Base-by-base conservation (phyloP, 2,888 invertebrate genomes). In the Nesidiocoris tenuis region DNA sequence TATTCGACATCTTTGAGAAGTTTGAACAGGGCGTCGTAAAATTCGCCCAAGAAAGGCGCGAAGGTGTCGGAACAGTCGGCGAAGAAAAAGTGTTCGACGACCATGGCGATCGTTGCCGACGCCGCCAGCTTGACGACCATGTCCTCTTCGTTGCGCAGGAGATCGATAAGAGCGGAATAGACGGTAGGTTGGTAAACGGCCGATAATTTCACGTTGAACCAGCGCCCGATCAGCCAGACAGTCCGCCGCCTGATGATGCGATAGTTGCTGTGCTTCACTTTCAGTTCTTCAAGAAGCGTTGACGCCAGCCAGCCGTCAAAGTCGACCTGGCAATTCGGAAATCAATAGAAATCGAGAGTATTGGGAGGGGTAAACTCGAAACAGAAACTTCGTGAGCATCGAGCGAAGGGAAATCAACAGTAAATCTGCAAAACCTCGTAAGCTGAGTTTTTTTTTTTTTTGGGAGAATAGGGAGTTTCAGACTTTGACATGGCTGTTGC, bases 81-180 rank as follows among this genome's bases (percentile, higher is more conserved):
- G 84, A 97, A 98, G 82, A 95, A 94, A 85, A 96, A 96, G 84
- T 96, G 96, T 81, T 96, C 95, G 55, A 97, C 90, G 0, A 93
- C 91, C 80, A 89, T 88, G 82, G 92, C 90, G 2, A 98, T 85
- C 0, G 96, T 92, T 79, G 91, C 90, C 0, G 95, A 93, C 2
- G 96, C 92, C 1, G 95, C 91, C 77, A 97, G 85, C 81, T 95
- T 88, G 25, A 97, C 94, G 1, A 95, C 95, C 82, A 95, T 89
- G 83, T 97, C 96, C 83, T 96, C 95, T 57, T 89, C 88, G 0
- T 88, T 84, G 57, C 87, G 86, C 65, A 96, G 85, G 21, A 95
- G 88, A 80, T 90, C 90, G 21, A 94, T 85, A 76, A 93, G 87
- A 1, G 91, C 88, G 78, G 89, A 89, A 82, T 97, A 97, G 78